Conservation (phyloP, 2,888 invertebrate genomes). For the Eupithecia subfuscata region DNA sequence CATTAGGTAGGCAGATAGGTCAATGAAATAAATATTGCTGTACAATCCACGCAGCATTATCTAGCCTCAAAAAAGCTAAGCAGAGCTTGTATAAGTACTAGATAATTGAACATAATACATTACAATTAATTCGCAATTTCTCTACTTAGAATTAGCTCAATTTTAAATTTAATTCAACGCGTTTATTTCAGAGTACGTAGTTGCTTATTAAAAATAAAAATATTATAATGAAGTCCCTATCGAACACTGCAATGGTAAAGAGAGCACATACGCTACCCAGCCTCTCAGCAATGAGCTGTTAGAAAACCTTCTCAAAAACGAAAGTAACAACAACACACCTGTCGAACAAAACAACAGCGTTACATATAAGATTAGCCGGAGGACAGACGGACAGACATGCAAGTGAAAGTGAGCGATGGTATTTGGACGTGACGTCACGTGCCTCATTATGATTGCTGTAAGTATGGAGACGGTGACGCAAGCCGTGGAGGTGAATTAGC, state of each 20-base stretch:
- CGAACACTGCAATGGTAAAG: no score
- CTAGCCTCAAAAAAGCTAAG: not conserved
- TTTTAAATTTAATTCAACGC: no score
- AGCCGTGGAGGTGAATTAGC: slow-evolving; percentile 9
- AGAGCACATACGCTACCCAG: no score
- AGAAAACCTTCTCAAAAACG: slow-evolving; percentile 24
- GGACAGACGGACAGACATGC: slow-evolving; percentile 60
- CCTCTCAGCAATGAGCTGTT: no score
- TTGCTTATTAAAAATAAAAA: no score
- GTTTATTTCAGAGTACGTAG: no score
- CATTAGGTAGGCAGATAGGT: not conserved
- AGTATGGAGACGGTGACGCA: slow-evolving; percentile 29
- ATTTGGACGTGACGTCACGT: slow-evolving; percentile 76
- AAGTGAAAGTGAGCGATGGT: slow-evolving; percentile 76
- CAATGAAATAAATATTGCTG: not conserved
- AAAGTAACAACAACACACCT: slow-evolving; percentile 36
- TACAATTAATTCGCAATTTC: no score
- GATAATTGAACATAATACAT: no score
- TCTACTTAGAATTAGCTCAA: no score
- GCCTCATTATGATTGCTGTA: slow-evolving; percentile 32
- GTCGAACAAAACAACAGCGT: slow-evolving; percentile 42
- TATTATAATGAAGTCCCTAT: no score
- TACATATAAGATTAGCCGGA: slow-evolving; percentile 48
- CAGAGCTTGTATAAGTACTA: not conserved
- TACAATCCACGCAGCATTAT: not conserved